Evolutionary conservation across 1,140 invertebrate species (phyloP), one percentile per base, ranked within the genome.

Genomic region (Pectinophora gossypiella): DNA sequence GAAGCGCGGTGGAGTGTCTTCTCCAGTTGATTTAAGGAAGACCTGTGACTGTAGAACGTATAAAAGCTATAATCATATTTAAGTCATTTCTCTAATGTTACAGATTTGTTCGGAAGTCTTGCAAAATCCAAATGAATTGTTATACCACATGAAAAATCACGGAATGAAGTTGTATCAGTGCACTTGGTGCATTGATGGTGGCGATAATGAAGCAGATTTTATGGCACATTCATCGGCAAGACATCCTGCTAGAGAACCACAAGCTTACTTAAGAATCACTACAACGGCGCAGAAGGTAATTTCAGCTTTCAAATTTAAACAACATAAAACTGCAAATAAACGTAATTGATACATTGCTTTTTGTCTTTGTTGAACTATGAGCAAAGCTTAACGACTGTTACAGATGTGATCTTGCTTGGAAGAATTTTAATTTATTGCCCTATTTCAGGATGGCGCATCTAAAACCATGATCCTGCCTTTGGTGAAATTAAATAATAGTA

Each of bases 191-290:
- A 67, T 77, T 0, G 63, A 56, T 48, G 77, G 78, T 0, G 76
- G 78, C 0, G 77, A 85, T 22, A 68, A 55, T 20, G 89, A 90
- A 36, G 72, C 88, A 3, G 89, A 90, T 1, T 87, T 93, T 38
- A 86, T 92, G 40, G 82, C 88, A 3, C 92, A 94, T 64, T 74
- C 91, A 0, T 71, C 87, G 0, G 82, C 89, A 5, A 88, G 88
- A 16, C 92, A 94, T 60, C 85, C 89, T 0, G 78, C 89, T 0
- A 89, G 89, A 27, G 83, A 85, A 16, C 90, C 88, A 0, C 72
- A 79, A 23, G 73, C 82, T 0, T 87, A 84, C 32, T 32, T 86
- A 7, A 64, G 81, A 50, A 66, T 76, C 19, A 79, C 80, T 19
- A 76, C 71, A 0, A 75, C 66, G 42, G n/a, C 10, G 2, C 36